Evolutionary conservation across 2,113 vertebrate genomes (phyloP), one percentile per base, ranked within the genome.

Genomic region (Thalassoma bifasciatum): DNA sequence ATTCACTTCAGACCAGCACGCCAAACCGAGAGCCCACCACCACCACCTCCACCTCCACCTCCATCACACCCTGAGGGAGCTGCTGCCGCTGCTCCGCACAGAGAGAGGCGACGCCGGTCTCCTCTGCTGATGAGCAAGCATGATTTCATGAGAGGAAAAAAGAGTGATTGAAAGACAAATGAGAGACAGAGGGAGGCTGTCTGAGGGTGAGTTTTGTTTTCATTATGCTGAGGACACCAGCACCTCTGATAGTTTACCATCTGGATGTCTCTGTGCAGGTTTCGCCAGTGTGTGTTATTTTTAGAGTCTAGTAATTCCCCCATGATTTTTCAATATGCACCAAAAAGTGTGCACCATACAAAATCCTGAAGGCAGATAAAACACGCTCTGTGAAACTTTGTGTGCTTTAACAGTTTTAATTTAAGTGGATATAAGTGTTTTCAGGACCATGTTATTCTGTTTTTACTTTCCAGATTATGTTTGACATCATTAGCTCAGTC

Each of bases 1-100:
- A 89, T 92, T 90, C 83, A 82, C 77, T 70, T 75, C 85, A 84
- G 82, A 79, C 78, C 10, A 40, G 63, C 75, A 75, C 46, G 66
- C 22, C 53, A 10, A 76, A 72, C 75, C 67, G 0, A 81, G 72
- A n/a, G n/a, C n/a, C n/a, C n/a, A 66, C 61, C 71, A 69, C 66
- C 82, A 26, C 68, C 77, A 9, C 83, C 71, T 19, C 65, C 75
- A 68, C 68, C 44, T 46, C 72, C 77, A 9, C 83, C 71, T 21
- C 65, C 75, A 68, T 65, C 46, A 16, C 19, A 40, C 71, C 87
- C 75, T 81, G 11, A 46, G 76, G 84, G 85, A 83, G 56, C 62
- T 50, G 67, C 52, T 62, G n/a, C n/a, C 69, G 46, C 30, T 62
- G 66, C 53, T 82, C 61, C 60, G 61, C 79, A 81, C 72, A 77